A percentile compares a stretch with the other conserved stretches of the same genome.
Conservation (phyloP, 2,888 invertebrate species). For the Drosophila monieri region DNA sequence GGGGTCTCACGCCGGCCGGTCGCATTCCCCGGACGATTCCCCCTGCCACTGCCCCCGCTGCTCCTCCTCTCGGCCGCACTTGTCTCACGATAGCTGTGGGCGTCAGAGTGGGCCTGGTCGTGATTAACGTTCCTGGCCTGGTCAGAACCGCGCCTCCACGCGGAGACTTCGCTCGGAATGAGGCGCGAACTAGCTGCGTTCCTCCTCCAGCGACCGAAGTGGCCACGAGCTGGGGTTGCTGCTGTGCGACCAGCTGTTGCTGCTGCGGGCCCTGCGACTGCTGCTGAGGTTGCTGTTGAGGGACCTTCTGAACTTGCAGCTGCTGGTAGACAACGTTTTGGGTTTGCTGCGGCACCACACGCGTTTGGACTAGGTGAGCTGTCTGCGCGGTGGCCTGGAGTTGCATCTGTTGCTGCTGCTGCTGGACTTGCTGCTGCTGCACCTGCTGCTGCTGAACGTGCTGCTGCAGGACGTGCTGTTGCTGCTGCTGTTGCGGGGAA, state of each 20-base stretch:
- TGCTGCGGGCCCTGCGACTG: conserved; percentile 49
- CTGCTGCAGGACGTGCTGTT: conserved; percentile 57
- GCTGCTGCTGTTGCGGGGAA: conserved; percentile 52
- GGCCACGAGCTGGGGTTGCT: conserved; percentile 64
- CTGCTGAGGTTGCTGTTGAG: conserved; percentile 52
- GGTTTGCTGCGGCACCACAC: conserved; percentile 69
- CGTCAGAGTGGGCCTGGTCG: conserved; percentile 55
- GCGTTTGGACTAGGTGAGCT: conserved; percentile 76
- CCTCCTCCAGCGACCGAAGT: conserved; percentile 35
- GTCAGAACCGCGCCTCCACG: conserved; percentile 48
- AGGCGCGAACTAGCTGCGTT: conserved; percentile 57
- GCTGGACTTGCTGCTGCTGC: conserved; percentile 59
- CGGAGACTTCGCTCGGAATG: conserved; percentile 59
- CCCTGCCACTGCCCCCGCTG: conserved; percentile 19
- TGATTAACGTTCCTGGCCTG: conserved; percentile 53
- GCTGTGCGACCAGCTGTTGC: conserved; percentile 50
- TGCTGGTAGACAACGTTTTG: conserved; percentile 80
- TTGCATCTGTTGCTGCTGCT: conserved; percentile 63
- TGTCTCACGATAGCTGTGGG: conserved; percentile 65
- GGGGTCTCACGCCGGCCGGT: conserved; percentile 54
- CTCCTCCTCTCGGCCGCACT: conserved; percentile 58
- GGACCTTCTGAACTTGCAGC: conserved; percentile 71
- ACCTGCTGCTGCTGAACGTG: conserved; percentile 71
- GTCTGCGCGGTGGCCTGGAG: conserved; percentile 59
- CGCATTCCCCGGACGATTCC: conserved; percentile 58